Evolutionary conservation across 2,797 vertebrate genomes (phyloP), one percentile per base, ranked within the genome.

Genomic region (Micromesistius poutassou): DNA sequence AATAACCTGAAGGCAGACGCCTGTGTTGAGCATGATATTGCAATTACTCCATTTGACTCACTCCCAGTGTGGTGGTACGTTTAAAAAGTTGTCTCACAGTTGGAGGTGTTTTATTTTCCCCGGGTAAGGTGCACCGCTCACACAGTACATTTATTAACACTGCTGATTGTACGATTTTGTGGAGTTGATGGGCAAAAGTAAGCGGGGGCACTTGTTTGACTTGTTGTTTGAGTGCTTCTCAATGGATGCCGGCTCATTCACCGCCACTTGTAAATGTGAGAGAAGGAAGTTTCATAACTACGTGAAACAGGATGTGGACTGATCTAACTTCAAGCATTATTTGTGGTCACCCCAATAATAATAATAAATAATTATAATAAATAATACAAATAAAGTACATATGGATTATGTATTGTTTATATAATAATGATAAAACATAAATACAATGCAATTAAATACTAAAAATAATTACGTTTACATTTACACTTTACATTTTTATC

Each of bases 1-100:
- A 7, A 74, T 73, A 50, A 76, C 77, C 76, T 71, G 35, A 7
- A 78, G 77, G 75, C 50, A 66, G 46, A 8, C 36, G 46, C 46
- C 46, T 73, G 71, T 71, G 72, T 74, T 71, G 77, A 80, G 76
- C 83, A 86, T 82, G 82, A 85, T 82, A 88, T 87, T 86, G 76
- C 76, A 85, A 85, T 87, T 85, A 82, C 74, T 82, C 36, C 71
- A 76, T 71, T 77, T 76, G 75, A 86, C 81, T 81, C 12, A 30
- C 78, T 81, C 36, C 7, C 31, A 38, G 77, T 36, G 76, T 79
- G 82, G 80, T 75, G 77, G 81, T 77, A 74, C 75, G 66, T 81
- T 84, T 77, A 42, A 82, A 85, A 84, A 84, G 80, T 77, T 81
- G 40, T 77, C 76, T 68, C 79, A 72, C 78, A 77, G 81, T 83